Conservation (phyloP, 2,113 vertebrate genomes). For the Neogale vison region DNA sequence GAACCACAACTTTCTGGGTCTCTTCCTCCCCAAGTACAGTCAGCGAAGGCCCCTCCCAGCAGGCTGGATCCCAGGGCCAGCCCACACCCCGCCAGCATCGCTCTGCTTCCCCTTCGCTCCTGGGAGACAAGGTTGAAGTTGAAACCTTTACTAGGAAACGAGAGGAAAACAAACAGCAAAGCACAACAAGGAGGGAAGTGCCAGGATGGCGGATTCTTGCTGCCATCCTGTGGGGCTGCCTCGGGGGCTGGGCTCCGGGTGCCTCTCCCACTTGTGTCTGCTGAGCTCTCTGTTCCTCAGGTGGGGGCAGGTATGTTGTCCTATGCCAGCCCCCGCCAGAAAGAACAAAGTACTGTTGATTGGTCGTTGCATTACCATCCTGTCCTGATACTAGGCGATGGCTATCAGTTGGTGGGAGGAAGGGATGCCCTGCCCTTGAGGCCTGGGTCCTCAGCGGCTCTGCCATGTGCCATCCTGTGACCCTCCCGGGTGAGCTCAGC, state of each 20-base stretch:
- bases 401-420: background rate
- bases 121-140: background rate
- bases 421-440: background rate
- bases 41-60: background rate
- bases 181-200: background rate
- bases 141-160: slow-evolving; percentile 9
- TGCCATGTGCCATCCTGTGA: background rate
- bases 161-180: background rate
- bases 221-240: background rate
- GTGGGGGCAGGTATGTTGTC: background rate
- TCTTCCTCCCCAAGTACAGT: background rate
- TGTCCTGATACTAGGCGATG: background rate
- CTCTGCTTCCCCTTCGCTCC: background rate
- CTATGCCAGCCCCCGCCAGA: background rate
- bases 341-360: background rate
- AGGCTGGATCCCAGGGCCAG: background rate
- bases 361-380: background rate
- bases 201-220: background rate
- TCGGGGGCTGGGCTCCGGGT: too few relatives aligned
- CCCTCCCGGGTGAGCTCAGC: background rate
- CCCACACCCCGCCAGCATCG: background rate
- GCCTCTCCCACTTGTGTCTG: background rate
- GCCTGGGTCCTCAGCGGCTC: background rate
- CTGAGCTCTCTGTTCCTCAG: background rate
- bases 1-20: background rate